A percentile compares a stretch with the other conserved stretches of the same genome.
These are phyloP conservation scores for Euglossa dilemma DNA, from an alignment of 1,140 invertebrate genomes.

Conservation along the genomic window DNA sequence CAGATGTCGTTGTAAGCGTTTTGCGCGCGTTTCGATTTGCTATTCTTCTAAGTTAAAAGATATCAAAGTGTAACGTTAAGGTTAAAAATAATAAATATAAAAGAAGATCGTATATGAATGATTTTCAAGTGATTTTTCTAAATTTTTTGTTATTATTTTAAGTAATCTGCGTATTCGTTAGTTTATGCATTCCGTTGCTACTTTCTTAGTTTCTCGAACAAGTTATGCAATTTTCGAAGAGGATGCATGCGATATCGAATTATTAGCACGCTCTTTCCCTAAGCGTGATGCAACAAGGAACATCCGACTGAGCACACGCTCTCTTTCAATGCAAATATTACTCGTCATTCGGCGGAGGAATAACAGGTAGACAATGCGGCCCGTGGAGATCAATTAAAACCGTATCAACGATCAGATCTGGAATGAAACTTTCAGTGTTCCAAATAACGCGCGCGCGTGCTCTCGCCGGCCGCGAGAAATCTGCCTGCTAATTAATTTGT, in stretches of 20 bases:
- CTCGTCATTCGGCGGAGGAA: not conserved
- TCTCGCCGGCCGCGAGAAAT: conserved; percentile 34
- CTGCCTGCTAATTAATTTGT: conserved; percentile 39
- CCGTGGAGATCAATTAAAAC: not conserved
- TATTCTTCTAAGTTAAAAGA: no score
- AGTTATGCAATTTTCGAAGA: conserved; percentile 25
- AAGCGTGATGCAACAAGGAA: not conserved
- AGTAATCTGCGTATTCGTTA: not conserved
- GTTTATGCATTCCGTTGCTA: not conserved
- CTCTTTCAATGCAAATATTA: conserved; percentile 9
- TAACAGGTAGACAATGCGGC: not conserved
- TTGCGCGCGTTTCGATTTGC: no score
- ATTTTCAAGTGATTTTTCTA: no score
- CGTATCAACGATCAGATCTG: not conserved
- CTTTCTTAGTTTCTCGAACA: not conserved
- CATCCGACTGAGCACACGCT: not conserved
- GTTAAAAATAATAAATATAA: no score
- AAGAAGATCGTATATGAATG: no score
- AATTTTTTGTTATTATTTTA: no score
- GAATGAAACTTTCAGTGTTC: conserved; percentile 42
- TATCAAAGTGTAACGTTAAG: no score
- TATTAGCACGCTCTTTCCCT: not conserved
- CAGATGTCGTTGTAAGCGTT: no score
- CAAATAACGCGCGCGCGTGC: conserved; percentile 7
- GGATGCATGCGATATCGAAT: not conserved